Evolutionary conservation across 2,888 invertebrate species (phyloP).

Genomic region (Oegoconia quadripuncta): DNA sequence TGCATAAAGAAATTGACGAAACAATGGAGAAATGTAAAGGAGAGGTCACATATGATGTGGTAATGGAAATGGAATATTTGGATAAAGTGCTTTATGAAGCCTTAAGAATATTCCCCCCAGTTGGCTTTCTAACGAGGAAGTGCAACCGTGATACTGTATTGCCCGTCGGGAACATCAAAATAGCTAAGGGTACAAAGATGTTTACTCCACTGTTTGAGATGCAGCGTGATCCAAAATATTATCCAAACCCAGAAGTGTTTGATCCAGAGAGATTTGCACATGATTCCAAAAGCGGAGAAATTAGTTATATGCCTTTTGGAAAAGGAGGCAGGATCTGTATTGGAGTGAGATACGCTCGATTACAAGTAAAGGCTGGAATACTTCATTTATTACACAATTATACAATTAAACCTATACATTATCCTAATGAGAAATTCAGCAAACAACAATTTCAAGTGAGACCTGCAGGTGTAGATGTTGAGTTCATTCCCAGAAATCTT

Average conservation of each 20-base stretch:
- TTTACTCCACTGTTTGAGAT: slow-evolving; percentile 45
- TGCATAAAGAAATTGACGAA: slow-evolving; percentile 52
- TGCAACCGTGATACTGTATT: slow-evolving; percentile 41
- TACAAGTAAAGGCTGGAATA: slow-evolving; percentile 26
- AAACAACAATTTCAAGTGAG: slow-evolving; percentile 20
- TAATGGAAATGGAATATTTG: slow-evolving; percentile 44
- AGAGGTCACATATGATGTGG: slow-evolving; percentile 37
- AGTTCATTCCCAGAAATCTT: slow-evolving; percentile 12
- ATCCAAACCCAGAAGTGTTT: slow-evolving; percentile 59
- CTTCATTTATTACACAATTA: slow-evolving; percentile 21
- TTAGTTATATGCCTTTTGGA: slow-evolving; percentile 62
- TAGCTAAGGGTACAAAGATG: slow-evolving; percentile 47
- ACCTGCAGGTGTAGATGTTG: slow-evolving; percentile 15
- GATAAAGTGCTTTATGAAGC: slow-evolving; percentile 46
- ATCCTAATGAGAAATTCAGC: slow-evolving; percentile 13
- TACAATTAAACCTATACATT: slow-evolving; percentile 15
- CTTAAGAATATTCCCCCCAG: slow-evolving; percentile 46
- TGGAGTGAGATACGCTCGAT: slow-evolving; percentile 46
- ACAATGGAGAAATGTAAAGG: slow-evolving; percentile 32
- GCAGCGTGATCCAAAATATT: slow-evolving; percentile 61
- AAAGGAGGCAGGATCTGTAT: slow-evolving; percentile 63
- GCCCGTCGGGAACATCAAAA: slow-evolving; percentile 47
- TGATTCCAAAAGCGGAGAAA: slow-evolving; percentile 32
- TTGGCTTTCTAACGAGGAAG: slow-evolving; percentile 37
- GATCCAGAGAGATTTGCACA: slow-evolving; percentile 55